Base-by-base conservation (phyloP, 2,888 invertebrate species). In the Cephus spinipes region DNA sequence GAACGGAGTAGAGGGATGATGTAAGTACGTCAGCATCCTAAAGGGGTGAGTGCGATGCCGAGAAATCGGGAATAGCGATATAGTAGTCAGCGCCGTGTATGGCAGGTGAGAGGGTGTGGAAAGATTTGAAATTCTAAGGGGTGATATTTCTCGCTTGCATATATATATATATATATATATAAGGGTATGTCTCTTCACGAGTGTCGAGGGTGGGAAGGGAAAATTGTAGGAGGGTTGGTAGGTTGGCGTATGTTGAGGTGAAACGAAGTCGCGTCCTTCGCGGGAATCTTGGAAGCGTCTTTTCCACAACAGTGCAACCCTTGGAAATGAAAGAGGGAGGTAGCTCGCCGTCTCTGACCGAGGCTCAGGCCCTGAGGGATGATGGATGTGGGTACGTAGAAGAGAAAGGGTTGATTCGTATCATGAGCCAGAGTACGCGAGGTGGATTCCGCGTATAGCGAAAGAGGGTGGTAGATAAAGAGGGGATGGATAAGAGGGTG, bases 321-420 rank as follows among this genome's bases (percentile, higher is more conserved):
- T 35, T 78, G 74, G 71, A 71, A 12, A 71, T 15, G 81, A 81
- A 80, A 76, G 74, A 69, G 75, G 69, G 73, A 73, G 73, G 68
- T 36, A 69, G 73, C 75, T 77, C 69, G 55, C 68, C 36, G 74
- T 76, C 80, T 75, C 77, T 73, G 69, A 79, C 75, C 75, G 71
- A 32, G 68, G 69, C 33, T 35, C 73, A 69, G 74, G 75, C 73
- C 74, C 76, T 40, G 73, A 35, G 71, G 74, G 40, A 40, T 68
- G 75, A 69, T 36, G 15, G 31, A 12, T 35, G 73, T 55, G 23
- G 55, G 55, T 9, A 36, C 15, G 34, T 55, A 12, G 35, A 11
- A 74, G 73, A 68, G 34, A 30, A 40, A 77, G 74, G 76, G 76
- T 76, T 55, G 12, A 69, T 35, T 71, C 73, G 69, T 36, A 36